Base-by-base conservation (phyloP, 2,113 vertebrate species). In the Heloderma charlesbogerti region DNA sequence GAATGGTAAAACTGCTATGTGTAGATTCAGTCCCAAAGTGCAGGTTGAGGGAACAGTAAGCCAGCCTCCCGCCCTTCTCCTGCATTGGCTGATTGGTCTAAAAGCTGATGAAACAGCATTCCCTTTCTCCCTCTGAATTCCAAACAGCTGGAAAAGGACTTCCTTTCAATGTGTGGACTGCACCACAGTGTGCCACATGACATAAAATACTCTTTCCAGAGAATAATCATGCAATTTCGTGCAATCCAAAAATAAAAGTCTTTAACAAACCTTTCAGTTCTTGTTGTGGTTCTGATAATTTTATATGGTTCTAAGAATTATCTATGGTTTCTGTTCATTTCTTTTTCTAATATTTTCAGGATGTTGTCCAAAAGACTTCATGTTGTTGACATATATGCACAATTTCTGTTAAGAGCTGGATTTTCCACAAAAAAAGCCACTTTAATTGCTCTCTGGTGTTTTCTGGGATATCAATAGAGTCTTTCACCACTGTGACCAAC, bases 301-400 rank as follows among this genome's bases (percentile, higher is more conserved):
- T 93, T 91, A 92, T 90, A 87, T 71, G 57, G 91, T 93, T 95
- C 89, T 96, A 74, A 96, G 95, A 95, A 94, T 94, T 96, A 94
- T 96, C 92, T 95, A 94, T 95, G 94, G 96, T 97, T 97, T 97
- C 96, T 95, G 95, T 90, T 95, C 92, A 93, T 93, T 97, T 95
- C 69, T 95, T 96, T 96, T 97, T 93, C 95, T 94, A 95, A 94
- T 96, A 95, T 92, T 54, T 82, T 96, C 94, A 97, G 96, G 90
- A 96, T 87, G 91, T 88, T 95, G 82, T 96, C 96, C 95, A 97
- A 86, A 92, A 96, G 88, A 60, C 74, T 94, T 94, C 6, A 12
- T 92, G 86, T 92, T 97, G 91, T 93, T 96, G 96, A 94, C 96
- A 93, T 94, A 96, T 78, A 93, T 54, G 69, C 94, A 66, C 94